Evolutionary conservation across 1,140 invertebrate species (phyloP), one percentile per base, ranked within the genome.

Genomic region (Schlechtendalia chinensis): DNA sequence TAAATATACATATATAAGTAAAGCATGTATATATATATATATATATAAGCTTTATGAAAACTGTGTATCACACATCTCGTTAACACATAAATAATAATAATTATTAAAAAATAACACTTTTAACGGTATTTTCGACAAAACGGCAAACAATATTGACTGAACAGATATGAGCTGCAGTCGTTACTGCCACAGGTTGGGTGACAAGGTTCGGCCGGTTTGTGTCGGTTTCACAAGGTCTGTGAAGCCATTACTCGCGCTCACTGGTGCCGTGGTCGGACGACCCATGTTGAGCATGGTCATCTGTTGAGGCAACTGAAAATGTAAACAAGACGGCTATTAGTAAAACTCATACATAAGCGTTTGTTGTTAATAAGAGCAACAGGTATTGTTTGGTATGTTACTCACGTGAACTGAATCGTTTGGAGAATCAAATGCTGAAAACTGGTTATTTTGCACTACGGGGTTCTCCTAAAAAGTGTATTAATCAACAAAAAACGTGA

Each of bases 281-380:
- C 86, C 85, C 71, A 89, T 82, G 67, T 87, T 87, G 85, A 89
- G 86, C 82, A 86, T 85, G n/a, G 87, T 85, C 87, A 89, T 89
- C 84, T 89, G 89, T 83, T 89, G 88, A 22, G 88, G 87, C 83
- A 90, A 85, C 88, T 89, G 81, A 32, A 85, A 86, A 83, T 0
- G 24, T n/a, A 39, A 4, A 39, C 8, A n/a, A n/a, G 32, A 39
- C 32, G 8, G 32, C 32, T n/a, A 39, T 39, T 39, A 39, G 32
- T 4, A 39, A 39, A 39, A 39, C n/a, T n/a, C n/a, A n/a, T n/a
- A n/a, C n/a, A n/a, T n/a, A n/a, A n/a, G n/a, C n/a, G n/a, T n/a
- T n/a, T n/a, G n/a, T n/a, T n/a, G n/a, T n/a, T n/a, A n/a, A n/a
- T n/a, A n/a, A n/a, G n/a, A n/a, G n/a, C n/a, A n/a, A n/a, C n/a